phyloP scores from a whole-genome alignment of 2,797 vertebrate species.

The Geotria australis region DNA sequence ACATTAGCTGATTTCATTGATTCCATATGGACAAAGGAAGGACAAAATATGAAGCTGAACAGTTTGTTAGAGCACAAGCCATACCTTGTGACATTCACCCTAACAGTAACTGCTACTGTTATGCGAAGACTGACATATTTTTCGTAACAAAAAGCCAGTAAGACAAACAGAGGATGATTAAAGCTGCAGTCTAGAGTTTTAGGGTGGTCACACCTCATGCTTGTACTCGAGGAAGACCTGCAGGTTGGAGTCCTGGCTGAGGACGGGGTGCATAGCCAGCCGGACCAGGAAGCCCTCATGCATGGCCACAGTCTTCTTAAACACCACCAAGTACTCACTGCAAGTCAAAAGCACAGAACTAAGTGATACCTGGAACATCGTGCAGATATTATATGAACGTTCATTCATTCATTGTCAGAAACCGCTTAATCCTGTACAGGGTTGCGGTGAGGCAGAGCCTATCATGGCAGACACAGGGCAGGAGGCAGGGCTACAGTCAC shows the following conservation, averaged over 20 bases:
- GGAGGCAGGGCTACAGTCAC: no score
- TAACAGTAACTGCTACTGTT: no score
- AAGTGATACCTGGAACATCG: slow-evolving; percentile 10
- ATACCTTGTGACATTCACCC: no score
- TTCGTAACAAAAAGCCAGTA: slow-evolving; percentile 2
- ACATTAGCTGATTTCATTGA: background rate
- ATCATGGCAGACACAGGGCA: no score
- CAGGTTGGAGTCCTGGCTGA: slow-evolving; percentile 84
- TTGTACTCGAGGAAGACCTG: slow-evolving; percentile 92
- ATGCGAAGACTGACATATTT: background rate
- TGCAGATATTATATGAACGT: background rate
- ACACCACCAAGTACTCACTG: slow-evolving; percentile 66
- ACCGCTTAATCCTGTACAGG: no score
- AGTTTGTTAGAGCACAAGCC: no score
- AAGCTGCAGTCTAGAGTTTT: slow-evolving; percentile 2
- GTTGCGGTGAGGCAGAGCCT: no score
- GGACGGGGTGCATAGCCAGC: slow-evolving; percentile 48
- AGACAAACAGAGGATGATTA: slow-evolving; percentile 3
- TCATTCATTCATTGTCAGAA: no score
- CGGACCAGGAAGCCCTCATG: slow-evolving; percentile 83
- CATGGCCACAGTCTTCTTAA: slow-evolving; percentile 94
- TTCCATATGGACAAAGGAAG: no score
- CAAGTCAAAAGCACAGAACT: background rate
- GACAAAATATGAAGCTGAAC: no score
- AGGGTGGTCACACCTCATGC: slow-evolving; percentile 92